These are phyloP conservation scores for Toxotes lorentzi DNA, from an alignment of 2,797 vertebrate genomes.

Conservation along the genomic window DNA sequence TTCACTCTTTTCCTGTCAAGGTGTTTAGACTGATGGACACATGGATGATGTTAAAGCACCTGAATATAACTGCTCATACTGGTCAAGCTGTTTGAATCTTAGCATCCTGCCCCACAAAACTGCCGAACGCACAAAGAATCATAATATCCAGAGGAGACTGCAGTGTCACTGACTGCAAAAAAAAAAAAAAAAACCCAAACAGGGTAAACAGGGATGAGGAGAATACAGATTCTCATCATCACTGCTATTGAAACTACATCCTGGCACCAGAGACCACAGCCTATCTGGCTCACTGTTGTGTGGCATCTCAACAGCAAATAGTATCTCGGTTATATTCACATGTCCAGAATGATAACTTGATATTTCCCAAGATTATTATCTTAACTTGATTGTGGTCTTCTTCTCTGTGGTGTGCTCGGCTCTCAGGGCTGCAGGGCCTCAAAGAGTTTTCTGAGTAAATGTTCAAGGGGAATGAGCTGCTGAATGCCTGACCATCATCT, in stretches of 20 bases:
- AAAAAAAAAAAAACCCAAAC: slow-evolving; percentile 13
- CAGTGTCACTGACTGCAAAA: slow-evolving; percentile 47
- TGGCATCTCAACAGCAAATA: neutral
- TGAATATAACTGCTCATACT: neutral
- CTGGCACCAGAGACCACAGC: neutral
- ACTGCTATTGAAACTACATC: neutral
- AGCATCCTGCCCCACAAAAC: neutral
- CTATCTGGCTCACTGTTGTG: neutral
- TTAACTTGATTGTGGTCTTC: neutral
- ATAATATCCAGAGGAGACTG: slow-evolving; percentile 30
- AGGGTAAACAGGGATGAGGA: slow-evolving; percentile 34
- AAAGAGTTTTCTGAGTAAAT: neutral
- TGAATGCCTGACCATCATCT: slow-evolving; percentile 10
- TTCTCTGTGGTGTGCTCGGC: neutral
- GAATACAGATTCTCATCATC: slow-evolving; percentile 37
- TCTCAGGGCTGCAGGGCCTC: neutral
- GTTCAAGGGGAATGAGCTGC: slow-evolving; percentile 1
- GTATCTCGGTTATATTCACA: neutral
- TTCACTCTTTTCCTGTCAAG: neutral
- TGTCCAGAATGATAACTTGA: slow-evolving; percentile 5
- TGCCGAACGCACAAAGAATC: neutral
- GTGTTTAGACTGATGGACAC: neutral
- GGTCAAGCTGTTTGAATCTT: neutral
- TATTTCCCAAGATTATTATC: neutral
- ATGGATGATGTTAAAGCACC: neutral